phyloP scores from a whole-genome alignment of 2,888 invertebrate species.

The Digitonthophagus gazella region DNA sequence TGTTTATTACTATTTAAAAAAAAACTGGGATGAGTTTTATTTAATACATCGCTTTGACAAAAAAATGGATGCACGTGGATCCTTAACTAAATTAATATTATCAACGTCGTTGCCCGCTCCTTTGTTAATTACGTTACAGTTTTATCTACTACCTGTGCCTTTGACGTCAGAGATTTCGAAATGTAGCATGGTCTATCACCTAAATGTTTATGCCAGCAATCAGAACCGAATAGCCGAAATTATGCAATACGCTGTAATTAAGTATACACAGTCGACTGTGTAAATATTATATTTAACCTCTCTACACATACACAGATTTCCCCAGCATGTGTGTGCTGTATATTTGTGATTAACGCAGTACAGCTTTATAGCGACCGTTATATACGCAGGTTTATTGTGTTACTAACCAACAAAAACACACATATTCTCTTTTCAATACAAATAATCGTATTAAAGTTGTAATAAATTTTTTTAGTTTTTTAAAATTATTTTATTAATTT shows the following conservation, averaged over 20 bases:
- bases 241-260: not conserved
- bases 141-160: not conserved
- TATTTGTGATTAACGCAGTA: not conserved
- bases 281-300: not conserved
- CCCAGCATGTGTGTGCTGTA: not conserved
- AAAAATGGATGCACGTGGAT: not conserved
- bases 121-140: conserved; percentile 1
- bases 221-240: not conserved
- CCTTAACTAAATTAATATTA: not conserved
- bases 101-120: not conserved
- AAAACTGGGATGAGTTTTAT: too few relatives aligned
- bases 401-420: not conserved
- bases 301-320: not conserved
- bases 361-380: not conserved
- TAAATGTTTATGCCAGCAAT: not conserved
- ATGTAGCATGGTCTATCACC: not conserved
- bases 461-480: too few relatives aligned
- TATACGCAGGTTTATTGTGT: not conserved
- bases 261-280: not conserved
- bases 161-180: not conserved
- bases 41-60: too few relatives aligned
- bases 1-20: too few relatives aligned
- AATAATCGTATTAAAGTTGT: too few relatives aligned
- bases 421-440: not conserved
- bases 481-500: too few relatives aligned